A percentile compares a stretch with the other conserved stretches of the same genome.
Conservation (phyloP, 2,797 vertebrate genomes). For the Fratercula arctica region DNA sequence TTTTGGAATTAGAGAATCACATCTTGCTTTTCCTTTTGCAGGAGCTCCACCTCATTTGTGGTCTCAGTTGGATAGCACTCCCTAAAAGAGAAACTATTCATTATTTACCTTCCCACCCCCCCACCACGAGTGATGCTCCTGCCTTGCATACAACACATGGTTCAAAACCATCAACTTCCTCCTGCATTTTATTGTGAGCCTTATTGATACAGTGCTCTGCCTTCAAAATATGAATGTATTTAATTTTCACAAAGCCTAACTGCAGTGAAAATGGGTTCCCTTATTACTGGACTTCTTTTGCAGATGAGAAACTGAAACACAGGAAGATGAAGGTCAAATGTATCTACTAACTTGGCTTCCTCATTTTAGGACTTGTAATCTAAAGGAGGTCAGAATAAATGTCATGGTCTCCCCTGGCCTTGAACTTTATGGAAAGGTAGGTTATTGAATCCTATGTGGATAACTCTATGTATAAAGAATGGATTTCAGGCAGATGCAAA, state of each 20-base stretch:
- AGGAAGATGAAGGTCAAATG: background rate
- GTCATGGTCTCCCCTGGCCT: background rate
- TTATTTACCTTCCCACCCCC: background rate
- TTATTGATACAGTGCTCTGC: background rate
- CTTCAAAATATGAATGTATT: background rate
- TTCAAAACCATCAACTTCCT: background rate
- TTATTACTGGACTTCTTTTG: background rate
- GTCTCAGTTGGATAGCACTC: fast-evolving
- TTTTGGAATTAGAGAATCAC: background rate
- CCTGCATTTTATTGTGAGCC: background rate
- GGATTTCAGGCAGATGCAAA: background rate
- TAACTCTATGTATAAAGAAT: background rate
- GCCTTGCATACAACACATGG: background rate
- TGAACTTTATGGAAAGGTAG: background rate
- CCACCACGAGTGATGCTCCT: background rate
- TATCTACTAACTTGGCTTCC: background rate
- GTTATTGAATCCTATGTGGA: background rate
- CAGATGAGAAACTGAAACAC: background rate
- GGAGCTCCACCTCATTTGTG: background rate
- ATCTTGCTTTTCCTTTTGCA: background rate
- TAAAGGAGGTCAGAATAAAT: background rate
- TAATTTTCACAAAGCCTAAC: background rate
- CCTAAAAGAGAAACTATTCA: background rate
- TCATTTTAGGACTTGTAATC: background rate
- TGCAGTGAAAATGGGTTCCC: background rate